Conservation (phyloP, 2,888 invertebrate genomes). For the Cheilosia scutellata region DNA sequence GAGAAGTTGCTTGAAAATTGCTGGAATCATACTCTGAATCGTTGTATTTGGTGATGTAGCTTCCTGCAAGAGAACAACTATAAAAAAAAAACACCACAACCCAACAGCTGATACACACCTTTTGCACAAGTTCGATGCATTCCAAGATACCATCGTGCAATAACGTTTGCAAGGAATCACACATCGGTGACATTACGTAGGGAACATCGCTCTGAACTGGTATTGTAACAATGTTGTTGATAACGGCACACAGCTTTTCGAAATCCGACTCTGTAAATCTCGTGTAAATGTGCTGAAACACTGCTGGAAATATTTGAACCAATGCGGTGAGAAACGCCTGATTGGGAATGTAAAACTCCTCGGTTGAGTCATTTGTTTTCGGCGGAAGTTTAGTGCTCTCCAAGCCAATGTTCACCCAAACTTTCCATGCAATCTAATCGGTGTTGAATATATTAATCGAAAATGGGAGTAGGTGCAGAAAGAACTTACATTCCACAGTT, state of each 20-base stretch:
- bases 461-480: background rate
- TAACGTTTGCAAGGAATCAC: slow-evolving; percentile 92
- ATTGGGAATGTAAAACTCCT: slow-evolving; percentile 93
- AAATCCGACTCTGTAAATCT: slow-evolving; percentile 88
- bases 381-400: slow-evolving; percentile 88
- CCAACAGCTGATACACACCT: slow-evolving; percentile 84
- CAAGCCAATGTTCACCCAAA: slow-evolving; percentile 95
- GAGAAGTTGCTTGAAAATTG: slow-evolving; percentile 88
- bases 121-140: slow-evolving; percentile 94
- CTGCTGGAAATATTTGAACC: slow-evolving; percentile 97
- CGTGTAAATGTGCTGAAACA: slow-evolving; percentile 94
- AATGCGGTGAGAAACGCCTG: slow-evolving; percentile 97
- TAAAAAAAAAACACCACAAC: slow-evolving; percentile 26
- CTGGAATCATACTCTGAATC: slow-evolving; percentile 87
- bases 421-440: slow-evolving; percentile 89
- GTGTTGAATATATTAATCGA: background rate
- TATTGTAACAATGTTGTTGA: slow-evolving; percentile 91
- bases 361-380: slow-evolving; percentile 81
- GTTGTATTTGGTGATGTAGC: slow-evolving; percentile 86
- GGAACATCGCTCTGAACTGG: slow-evolving; percentile 93
- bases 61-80: slow-evolving; percentile 83
- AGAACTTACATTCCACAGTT: slow-evolving; percentile 88
- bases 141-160: slow-evolving; percentile 94
- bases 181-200: slow-evolving; percentile 91
- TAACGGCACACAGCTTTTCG: slow-evolving; percentile 90